Conservation (phyloP, 2,113 vertebrate species). For the Azemiops feae region DNA sequence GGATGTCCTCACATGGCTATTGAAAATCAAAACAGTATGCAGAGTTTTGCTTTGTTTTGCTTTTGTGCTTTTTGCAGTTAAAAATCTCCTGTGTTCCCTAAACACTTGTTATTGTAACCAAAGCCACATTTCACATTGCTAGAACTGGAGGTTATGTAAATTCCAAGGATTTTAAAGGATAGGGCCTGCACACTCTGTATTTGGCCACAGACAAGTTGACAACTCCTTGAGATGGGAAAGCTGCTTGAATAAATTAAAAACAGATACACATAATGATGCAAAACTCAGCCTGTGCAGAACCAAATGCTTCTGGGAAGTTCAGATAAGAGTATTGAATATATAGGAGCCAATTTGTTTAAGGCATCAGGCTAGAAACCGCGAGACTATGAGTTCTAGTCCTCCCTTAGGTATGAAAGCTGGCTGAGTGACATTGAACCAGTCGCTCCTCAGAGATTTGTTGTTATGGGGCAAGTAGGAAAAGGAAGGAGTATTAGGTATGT, state of each 20-base stretch:
- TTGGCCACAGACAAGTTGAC: constrained; percentile 13
- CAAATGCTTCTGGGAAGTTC: constrained; percentile 27
- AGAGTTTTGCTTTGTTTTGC: constrained; percentile 61
- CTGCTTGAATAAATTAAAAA: constrained; percentile 44
- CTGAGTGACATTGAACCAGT: neutral
- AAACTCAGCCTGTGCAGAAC: constrained; percentile 27
- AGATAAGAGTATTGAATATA: neutral
- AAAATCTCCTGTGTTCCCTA: constrained; percentile 45
- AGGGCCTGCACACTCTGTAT: constrained; percentile 43
- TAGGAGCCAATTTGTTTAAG: neutral
- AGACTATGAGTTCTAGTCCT: neutral
- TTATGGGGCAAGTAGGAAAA: neutral
- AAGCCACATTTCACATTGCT: constrained; percentile 66
- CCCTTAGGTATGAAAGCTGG: neutral
- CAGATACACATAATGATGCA: constrained; percentile 26
- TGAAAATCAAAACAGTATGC: constrained; percentile 69
- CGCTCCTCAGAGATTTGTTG: neutral
- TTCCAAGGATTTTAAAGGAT: constrained; percentile 60
- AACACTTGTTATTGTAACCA: constrained; percentile 68
- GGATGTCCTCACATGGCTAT: constrained; percentile 64
- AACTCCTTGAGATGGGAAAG: constrained; percentile 39
- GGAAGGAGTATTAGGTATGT: neutral
- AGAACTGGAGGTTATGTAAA: constrained; percentile 69
- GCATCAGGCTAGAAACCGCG: neutral
- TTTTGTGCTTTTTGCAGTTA: constrained; percentile 54